Evolutionary conservation across 2,888 invertebrate genomes (phyloP), one percentile per base, ranked within the genome.

Genomic region (Oithona nana): DNA sequence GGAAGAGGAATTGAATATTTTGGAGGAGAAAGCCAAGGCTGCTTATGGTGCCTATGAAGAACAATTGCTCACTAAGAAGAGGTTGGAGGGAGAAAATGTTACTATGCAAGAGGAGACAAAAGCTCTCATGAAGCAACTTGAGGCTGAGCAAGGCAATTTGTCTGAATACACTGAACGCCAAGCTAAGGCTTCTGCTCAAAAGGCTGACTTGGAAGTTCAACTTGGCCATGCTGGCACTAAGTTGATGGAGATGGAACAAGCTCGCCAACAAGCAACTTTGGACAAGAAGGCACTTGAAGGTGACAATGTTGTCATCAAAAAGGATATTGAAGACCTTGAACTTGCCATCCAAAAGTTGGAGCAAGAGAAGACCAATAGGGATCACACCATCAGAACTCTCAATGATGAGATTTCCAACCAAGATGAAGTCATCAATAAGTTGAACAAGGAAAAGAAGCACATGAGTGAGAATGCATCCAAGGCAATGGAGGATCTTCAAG

Each of bases 341-440:
- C 79, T 92, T 67, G 81, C 83, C 71, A 81, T 94, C 71, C 92
- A 94, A 77, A 95, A 95, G 73, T 72, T 85, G 69, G 95, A 95
- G 72, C 90, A 93, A 76, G 95, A 95, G 76, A 95, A 94, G 78
- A 88, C 90, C 69, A 90, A 90, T 76, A 93, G 93, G 77, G 95
- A 95, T 76, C 93, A 94, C 79, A 94, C 95, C 79, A 94, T 95
- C 79, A 84, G 90, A 73, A 90, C 88, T 79, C 81, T 92, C 77
- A 92, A 97, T 77, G 97, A 97, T 72, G 97, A 98, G 78, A 95
- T 97, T 80, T 92, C 94, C 74, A 92, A 92, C 79, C 97, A 98
- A 78, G 97, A 98, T 73, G 97, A 98, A 73, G 86, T 92, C 76
- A 93, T 98, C 81, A 92, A 92, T 81, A 97, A 95, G 78, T 79